phyloP scores from a whole-genome alignment of 2,113 vertebrate genomes.

The Saguinus midas region DNA sequence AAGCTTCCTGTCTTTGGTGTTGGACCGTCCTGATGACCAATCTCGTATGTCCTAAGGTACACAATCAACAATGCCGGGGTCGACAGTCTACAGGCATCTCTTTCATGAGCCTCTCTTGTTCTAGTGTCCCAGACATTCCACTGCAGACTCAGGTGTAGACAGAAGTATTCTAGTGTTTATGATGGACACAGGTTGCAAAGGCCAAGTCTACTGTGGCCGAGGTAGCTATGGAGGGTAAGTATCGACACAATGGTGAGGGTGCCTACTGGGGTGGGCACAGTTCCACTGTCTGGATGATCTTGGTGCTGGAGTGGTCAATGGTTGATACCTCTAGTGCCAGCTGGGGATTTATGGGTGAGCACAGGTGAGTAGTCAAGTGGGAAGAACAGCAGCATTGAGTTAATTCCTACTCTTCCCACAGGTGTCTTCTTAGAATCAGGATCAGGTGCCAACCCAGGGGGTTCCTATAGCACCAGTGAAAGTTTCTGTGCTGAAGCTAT shows the following conservation, averaged over 20 bases:
- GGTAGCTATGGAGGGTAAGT: neutral
- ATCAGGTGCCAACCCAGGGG: neutral
- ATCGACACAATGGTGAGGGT: no score
- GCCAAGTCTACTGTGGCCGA: neutral
- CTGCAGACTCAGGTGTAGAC: neutral
- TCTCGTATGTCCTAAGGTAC: neutral
- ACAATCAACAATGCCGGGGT: neutral
- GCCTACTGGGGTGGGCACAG: neutral
- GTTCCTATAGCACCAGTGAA: neutral
- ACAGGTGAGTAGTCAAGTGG: neutral
- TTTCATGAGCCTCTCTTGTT: neutral
- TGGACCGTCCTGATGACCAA: neutral
- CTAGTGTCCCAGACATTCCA: neutral
- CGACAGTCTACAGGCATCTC: accelerated
- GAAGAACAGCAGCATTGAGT: neutral
- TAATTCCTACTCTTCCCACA: neutral
- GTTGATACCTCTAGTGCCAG: neutral
- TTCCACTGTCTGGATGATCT: neutral
- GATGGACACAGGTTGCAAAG: neutral
- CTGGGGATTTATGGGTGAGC: neutral
- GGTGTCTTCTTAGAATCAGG: neutral
- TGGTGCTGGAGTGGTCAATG: neutral
- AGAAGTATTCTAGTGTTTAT: neutral
- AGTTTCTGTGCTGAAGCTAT: neutral
- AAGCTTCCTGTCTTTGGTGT: neutral